Conservation (phyloP, 2,888 invertebrate genomes). For the Dione vanillae region DNA sequence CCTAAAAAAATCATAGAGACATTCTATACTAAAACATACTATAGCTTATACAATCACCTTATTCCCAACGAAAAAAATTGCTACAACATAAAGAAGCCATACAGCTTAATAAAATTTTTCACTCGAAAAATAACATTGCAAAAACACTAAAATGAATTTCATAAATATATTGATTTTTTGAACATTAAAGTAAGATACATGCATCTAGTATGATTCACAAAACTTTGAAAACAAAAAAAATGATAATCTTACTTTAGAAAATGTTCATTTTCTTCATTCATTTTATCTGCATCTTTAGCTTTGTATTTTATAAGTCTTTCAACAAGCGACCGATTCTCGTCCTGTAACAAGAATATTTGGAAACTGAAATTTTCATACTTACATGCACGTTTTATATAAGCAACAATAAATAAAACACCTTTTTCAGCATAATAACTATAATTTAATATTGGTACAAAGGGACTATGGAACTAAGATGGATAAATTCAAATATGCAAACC, state of each 20-base stretch:
- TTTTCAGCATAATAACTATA: constrained; percentile 36
- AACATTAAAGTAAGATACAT: constrained; percentile 20
- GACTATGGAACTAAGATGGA: not conserved
- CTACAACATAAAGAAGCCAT: constrained; percentile 30
- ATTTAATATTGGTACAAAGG: constrained; percentile 1
- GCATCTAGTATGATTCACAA: constrained; percentile 3
- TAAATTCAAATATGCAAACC: constrained; percentile 44
- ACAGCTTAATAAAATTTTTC: constrained; percentile 20
- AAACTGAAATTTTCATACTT: constrained; percentile 9
- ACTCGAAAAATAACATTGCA: constrained; percentile 17
- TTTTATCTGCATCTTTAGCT: constrained; percentile 96
- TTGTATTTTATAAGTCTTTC: constrained; percentile 96
- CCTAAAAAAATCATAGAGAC: constrained; percentile 15
- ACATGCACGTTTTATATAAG: not conserved
- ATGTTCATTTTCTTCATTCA: constrained; percentile 98
- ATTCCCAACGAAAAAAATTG: constrained; percentile 32
- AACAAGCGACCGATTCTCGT: constrained; percentile 93
- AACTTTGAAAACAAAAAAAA: constrained; percentile 26
- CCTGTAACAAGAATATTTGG: constrained; percentile 83
- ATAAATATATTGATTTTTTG: not conserved
- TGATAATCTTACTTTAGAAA: constrained; percentile 89
- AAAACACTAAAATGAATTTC: constrained; percentile 13
- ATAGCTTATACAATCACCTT: constrained; percentile 39
- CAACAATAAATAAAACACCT: constrained; percentile 28
- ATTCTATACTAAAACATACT: constrained; percentile 50